Evolutionary conservation across 2,113 vertebrate genomes (phyloP).

Genomic region (Agapornis roseicollis): DNA sequence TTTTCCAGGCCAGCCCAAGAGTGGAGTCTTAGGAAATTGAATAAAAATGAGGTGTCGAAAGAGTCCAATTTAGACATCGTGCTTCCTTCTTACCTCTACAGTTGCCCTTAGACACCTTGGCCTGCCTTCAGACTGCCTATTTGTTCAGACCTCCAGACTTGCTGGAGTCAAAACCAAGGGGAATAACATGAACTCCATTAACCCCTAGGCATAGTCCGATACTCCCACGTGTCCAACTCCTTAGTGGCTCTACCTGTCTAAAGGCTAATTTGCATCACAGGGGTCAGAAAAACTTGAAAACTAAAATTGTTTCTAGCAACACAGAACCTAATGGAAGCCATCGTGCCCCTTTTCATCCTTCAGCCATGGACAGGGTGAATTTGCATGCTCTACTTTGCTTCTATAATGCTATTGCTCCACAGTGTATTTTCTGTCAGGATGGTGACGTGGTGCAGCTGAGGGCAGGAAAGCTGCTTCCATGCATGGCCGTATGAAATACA

Average conservation of each 20-base stretch:
- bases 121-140: neutral
- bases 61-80: neutral
- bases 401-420: neutral
- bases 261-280: neutral
- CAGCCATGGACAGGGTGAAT: neutral
- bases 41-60: neutral
- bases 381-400: neutral
- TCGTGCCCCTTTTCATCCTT: neutral
- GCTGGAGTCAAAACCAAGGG: neutral
- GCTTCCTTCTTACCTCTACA: neutral
- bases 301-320: neutral
- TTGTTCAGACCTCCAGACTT: neutral
- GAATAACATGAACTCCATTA: neutral
- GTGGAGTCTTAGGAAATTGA: neutral
- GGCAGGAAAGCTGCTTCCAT: neutral
- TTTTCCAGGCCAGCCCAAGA: neutral
- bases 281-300: neutral
- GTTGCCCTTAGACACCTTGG: neutral
- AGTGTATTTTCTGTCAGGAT: neutral
- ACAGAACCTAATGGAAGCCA: neutral
- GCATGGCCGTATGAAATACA: neutral
- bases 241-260: neutral
- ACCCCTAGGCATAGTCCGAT: rapidly evolving
- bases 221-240: neutral
- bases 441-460: neutral